phyloP scores from a whole-genome alignment of 37 sponge, comb jelly and placozoan species.

The Aphrocallistes beatrix region DNA sequence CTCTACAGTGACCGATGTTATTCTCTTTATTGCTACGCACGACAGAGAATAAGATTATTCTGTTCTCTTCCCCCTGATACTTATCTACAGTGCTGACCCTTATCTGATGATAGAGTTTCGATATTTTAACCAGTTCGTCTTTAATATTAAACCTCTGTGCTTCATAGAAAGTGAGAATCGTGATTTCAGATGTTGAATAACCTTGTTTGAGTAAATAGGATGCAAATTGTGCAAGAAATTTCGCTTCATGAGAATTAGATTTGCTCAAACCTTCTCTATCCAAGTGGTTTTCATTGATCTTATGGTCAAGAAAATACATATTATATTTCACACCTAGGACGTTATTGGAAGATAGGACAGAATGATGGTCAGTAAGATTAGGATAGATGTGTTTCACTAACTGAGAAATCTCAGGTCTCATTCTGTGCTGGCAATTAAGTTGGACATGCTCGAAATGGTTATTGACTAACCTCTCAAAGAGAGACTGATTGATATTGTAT shows the following conservation, averaged over 20 bases:
- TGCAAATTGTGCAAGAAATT: constrained; percentile 27
- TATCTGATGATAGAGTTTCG: neutral
- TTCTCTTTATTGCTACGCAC: constrained; percentile 42
- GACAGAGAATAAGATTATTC: constrained; percentile 46
- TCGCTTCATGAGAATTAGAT: constrained; percentile 41
- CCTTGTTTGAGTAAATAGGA: constrained; percentile 39
- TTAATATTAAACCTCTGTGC: constrained; percentile 34
- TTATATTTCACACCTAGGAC: constrained; percentile 36
- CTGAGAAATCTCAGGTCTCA: constrained; percentile 42
- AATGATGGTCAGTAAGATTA: constrained; percentile 15
- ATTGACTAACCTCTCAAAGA: constrained; percentile 33
- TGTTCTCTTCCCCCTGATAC: constrained; percentile 65
- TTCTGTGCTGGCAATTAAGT: constrained; percentile 30
- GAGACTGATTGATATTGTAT: constrained; percentile 32
- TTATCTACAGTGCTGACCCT: constrained; percentile 40
- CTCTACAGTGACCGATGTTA: constrained; percentile 32
- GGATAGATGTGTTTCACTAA: constrained; percentile 25
- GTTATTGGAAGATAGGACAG: constrained; percentile 6
- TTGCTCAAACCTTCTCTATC: constrained; percentile 28
- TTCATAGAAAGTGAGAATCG: constrained; percentile 49
- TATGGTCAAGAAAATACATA: constrained; percentile 49
- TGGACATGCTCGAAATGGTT: constrained; percentile 19
- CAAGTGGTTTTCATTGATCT: constrained; percentile 17
- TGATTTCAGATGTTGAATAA: constrained; percentile 26
- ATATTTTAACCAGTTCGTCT: neutral